A percentile compares a stretch with the other conserved stretches of the same genome.
Evolutionary conservation across 2,888 invertebrate species (phyloP).

Genomic region (Atethmia centrago): DNA sequence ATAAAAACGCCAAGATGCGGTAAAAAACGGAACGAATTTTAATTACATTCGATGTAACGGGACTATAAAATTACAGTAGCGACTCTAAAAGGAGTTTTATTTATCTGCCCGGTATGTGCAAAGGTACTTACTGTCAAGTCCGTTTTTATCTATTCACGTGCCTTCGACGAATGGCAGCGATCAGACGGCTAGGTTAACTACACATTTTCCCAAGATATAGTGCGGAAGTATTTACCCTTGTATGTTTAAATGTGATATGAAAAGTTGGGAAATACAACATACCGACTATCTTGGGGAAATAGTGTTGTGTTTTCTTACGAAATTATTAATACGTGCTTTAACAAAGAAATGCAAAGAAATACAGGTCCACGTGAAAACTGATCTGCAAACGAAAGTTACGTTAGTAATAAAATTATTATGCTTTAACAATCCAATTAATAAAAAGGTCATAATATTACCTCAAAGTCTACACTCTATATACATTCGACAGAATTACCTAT

Average conservation of each 20-base stretch:
- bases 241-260: constrained; percentile 4
- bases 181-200: constrained; percentile 6
- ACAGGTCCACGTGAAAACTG: not conserved
- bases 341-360: not conserved
- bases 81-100: constrained; percentile 65
- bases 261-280: constrained; percentile 39
- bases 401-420: not conserved
- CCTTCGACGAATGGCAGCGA: constrained; percentile 11
- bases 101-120: constrained; percentile 37
- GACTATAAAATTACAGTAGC: constrained; percentile 65
- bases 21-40: constrained; percentile 68
- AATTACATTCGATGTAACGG: constrained; percentile 67
- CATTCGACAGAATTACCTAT: not conserved
- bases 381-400: not conserved
- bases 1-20: constrained; percentile 61
- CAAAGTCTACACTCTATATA: not conserved
- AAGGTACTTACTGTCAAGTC: constrained; percentile 52
- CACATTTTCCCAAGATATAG: constrained; percentile 22
- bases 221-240: constrained; percentile 15
- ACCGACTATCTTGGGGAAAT: not conserved
- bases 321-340: constrained; percentile 15
- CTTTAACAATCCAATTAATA: not conserved
- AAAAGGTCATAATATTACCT: not conserved
- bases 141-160: constrained; percentile 54
- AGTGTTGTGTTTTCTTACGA: constrained; percentile 10